Conservation (phyloP, 2,113 vertebrate species). For the Parotia lawesii region DNA sequence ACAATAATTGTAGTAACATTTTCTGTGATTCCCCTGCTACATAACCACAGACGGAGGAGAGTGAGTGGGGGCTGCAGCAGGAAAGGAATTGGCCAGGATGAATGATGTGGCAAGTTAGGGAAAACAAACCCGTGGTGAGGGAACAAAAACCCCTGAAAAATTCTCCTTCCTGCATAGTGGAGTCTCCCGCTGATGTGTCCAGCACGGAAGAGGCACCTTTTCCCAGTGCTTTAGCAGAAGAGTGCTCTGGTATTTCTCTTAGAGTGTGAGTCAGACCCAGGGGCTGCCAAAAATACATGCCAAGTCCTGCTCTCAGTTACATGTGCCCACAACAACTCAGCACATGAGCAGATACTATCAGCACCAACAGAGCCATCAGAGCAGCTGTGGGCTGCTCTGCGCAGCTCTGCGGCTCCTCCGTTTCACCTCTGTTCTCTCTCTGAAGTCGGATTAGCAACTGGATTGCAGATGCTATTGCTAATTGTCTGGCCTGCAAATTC, state of each 20-base stretch:
- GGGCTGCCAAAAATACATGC: background rate
- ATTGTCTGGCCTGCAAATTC: background rate
- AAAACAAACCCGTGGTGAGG: background rate
- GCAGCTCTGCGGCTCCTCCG: background rate
- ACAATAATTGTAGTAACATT: conserved; percentile 1
- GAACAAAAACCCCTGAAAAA: background rate
- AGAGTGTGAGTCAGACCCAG: background rate
- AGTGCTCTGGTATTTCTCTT: conserved; percentile 24
- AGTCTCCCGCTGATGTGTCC: background rate
- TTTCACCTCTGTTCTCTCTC: background rate
- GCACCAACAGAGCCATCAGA: fast-evolving
- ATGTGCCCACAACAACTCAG: background rate
- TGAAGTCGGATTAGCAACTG: background rate
- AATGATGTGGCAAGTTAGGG: background rate
- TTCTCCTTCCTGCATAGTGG: background rate
- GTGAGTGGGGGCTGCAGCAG: fast-evolving
- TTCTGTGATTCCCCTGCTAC: background rate
- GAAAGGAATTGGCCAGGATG: background rate
- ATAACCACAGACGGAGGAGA: background rate
- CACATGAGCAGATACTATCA: background rate
- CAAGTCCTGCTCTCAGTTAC: background rate
- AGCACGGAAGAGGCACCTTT: background rate
- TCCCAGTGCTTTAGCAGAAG: background rate
- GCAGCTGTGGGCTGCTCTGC: background rate
- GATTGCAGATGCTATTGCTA: background rate